Evolutionary conservation across 1,140 invertebrate species (phyloP).

Genomic region (Trichonephila clavata): DNA sequence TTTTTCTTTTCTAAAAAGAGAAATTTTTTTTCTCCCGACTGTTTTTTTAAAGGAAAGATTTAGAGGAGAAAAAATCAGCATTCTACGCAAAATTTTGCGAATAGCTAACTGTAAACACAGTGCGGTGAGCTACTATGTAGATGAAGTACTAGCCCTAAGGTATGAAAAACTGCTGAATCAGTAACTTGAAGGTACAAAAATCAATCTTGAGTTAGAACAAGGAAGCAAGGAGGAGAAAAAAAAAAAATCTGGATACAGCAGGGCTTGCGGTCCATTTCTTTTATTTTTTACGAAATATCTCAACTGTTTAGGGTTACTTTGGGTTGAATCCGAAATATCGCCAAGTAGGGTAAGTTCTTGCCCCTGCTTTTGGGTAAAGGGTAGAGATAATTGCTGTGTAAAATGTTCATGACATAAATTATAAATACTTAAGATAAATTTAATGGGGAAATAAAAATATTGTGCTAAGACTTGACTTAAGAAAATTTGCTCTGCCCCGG

Average conservation of each 20-base stretch:
- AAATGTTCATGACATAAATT: no score
- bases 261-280: conserved; percentile 15
- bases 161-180: conserved; percentile 65
- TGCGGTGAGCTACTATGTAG: conserved; percentile 24
- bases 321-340: neutral
- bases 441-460: no score
- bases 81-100: conserved; percentile 21
- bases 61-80: neutral
- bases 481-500: no score
- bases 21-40: neutral
- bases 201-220: conserved; percentile 48
- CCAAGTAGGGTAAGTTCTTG: neutral
- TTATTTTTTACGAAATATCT: neutral
- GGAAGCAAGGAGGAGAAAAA: neutral
- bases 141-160: conserved; percentile 49
- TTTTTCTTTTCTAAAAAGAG: neutral
- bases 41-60: conserved; percentile 1
- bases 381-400: no score
- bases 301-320: neutral
- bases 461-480: no score
- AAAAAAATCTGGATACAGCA: neutral
- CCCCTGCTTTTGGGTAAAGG: no score
- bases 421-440: no score
- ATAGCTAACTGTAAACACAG: conserved; percentile 43
- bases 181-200: conserved; percentile 51